Conservation (phyloP, 2,888 invertebrate genomes). For the Allophyes oxyacanthae region DNA sequence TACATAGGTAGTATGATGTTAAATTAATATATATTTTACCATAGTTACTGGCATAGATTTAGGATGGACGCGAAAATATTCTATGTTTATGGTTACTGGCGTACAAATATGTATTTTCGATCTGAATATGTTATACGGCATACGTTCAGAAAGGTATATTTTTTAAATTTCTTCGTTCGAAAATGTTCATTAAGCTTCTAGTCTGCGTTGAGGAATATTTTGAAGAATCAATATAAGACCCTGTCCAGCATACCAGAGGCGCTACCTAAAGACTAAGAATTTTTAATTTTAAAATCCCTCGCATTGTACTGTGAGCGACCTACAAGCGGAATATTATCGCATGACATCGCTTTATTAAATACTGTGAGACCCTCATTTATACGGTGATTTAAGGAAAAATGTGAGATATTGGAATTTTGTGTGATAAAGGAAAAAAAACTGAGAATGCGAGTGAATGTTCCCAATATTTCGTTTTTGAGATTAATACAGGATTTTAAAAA, state of each 20-base stretch:
- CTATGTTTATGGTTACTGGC: too few relatives aligned
- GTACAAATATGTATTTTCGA: too few relatives aligned
- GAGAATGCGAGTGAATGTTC: too few relatives aligned
- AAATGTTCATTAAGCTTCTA: not conserved
- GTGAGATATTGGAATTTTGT: constrained; percentile 17
- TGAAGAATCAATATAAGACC: constrained; percentile 25
- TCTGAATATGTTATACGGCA: too few relatives aligned
- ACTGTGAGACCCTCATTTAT: constrained; percentile 18
- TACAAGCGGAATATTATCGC: constrained; percentile 38
- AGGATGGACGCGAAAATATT: too few relatives aligned
- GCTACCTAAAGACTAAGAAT: constrained; percentile 44
- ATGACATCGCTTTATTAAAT: constrained; percentile 48
- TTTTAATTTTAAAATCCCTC: constrained; percentile 62
- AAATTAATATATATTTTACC: too few relatives aligned
- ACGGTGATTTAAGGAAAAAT: constrained; percentile 19
- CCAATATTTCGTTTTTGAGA: too few relatives aligned
- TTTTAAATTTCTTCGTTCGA: not conserved
- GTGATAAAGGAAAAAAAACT: not conserved
- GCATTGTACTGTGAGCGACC: constrained; percentile 37
- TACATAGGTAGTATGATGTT: too few relatives aligned
- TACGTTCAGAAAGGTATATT: too few relatives aligned
- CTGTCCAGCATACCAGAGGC: constrained; percentile 21
- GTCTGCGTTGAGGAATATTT: not conserved
- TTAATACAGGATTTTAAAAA: too few relatives aligned
- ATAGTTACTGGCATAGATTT: too few relatives aligned